Evolutionary conservation across 1,140 invertebrate species (phyloP).

Genomic region (Fopius arisanus): DNA sequence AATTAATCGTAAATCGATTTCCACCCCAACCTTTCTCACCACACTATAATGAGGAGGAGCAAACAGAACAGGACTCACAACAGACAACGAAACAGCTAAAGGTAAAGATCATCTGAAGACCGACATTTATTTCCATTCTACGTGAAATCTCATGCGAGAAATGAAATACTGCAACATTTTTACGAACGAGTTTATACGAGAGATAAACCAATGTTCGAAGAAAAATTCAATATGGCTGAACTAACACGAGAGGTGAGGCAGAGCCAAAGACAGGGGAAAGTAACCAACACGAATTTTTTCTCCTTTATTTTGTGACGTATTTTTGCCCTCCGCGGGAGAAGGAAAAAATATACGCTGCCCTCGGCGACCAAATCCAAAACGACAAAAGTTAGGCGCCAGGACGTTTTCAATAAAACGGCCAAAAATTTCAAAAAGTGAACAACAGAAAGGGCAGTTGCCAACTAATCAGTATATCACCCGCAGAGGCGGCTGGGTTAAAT

Average conservation of each 20-base stretch:
- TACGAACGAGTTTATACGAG: conserved; percentile 1
- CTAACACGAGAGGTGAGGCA: background rate
- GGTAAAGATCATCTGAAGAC: background rate
- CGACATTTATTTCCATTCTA: background rate
- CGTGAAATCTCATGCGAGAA: background rate
- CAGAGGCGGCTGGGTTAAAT: too few species aligned
- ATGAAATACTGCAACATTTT: background rate
- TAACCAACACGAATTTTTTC: too few species aligned
- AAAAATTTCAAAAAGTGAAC: too few species aligned
- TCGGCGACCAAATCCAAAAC: too few species aligned
- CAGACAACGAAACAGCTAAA: background rate
- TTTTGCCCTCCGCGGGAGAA: too few species aligned
- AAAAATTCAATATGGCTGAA: background rate
- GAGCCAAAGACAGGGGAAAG: too few species aligned
- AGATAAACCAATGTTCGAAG: background rate
- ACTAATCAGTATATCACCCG: too few species aligned
- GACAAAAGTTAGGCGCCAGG: too few species aligned
- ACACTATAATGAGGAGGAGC: background rate
- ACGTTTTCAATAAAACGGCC: too few species aligned
- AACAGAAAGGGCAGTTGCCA: too few species aligned
- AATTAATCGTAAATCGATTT: background rate
- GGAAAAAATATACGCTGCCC: too few species aligned
- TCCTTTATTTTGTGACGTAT: too few species aligned
- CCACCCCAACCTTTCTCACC: background rate
- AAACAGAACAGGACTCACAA: background rate